phyloP scores from a whole-genome alignment of 2,113 vertebrate genomes.

The Aptenodytes forsteri region DNA sequence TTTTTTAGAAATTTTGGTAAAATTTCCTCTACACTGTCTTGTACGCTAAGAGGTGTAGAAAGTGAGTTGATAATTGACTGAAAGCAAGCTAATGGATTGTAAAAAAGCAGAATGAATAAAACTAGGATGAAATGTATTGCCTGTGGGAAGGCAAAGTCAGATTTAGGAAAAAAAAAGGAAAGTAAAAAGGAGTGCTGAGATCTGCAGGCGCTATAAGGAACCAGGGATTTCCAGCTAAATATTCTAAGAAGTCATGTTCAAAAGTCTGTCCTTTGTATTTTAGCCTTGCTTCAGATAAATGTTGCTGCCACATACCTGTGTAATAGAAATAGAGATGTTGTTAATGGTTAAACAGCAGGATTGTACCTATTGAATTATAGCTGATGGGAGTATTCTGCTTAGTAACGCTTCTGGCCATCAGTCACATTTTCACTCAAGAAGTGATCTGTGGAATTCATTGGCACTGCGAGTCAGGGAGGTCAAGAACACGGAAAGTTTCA shows the following conservation, averaged over 20 bases:
- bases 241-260: neutral
- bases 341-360: slow-evolving; percentile 3
- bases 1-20: neutral
- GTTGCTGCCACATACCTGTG: neutral
- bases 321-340: neutral
- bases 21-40: neutral
- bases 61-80: neutral
- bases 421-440: neutral
- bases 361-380: neutral
- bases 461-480: neutral
- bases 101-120: neutral
- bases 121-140: neutral
- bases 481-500: slow-evolving; percentile 9
- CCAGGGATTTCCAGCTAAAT: neutral
- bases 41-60: neutral
- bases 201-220: neutral
- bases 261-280: slow-evolving; percentile 20
- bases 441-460: neutral
- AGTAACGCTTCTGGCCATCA: neutral
- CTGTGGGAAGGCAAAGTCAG: neutral
- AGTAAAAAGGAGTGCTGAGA: neutral
- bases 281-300: neutral
- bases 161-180: neutral
- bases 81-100: neutral
- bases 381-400: neutral